These are phyloP conservation scores for Ancistrus triradiatus DNA, from an alignment of 2,113 vertebrate species.

Conservation along the genomic window DNA sequence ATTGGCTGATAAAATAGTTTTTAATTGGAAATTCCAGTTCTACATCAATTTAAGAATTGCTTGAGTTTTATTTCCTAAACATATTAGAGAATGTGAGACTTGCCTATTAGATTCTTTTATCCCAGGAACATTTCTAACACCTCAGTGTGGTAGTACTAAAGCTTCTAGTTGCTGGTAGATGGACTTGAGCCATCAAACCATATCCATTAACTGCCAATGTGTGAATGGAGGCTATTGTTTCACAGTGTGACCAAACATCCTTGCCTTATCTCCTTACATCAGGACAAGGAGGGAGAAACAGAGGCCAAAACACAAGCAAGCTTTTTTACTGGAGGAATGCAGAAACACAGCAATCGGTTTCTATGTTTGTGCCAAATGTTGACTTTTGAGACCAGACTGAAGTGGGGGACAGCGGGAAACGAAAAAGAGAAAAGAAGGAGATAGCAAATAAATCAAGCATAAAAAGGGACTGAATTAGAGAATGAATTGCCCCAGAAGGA, in stretches of 20 bases:
- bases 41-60: too few species aligned
- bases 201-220: not conserved
- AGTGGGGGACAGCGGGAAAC: constrained; percentile 5
- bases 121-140: too few species aligned
- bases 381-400: constrained; percentile 9
- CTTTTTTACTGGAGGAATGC: constrained; percentile 44
- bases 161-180: not conserved
- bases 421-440: constrained; percentile 16
- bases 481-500: too few species aligned
- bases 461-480: too few species aligned
- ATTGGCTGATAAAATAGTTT: too few species aligned
- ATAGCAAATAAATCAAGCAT: too few species aligned
- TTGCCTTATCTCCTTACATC: constrained; percentile 43
- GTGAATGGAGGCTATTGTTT: constrained; percentile 66
- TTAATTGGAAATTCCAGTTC: too few species aligned
- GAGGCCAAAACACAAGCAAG: constrained; percentile 47
- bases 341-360: too few species aligned
- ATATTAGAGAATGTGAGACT: too few species aligned
- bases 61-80: too few species aligned
- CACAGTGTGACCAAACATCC: not conserved
- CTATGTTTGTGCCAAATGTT: constrained; percentile 47
- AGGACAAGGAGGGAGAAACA: constrained; percentile 45
- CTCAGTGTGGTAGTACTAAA: too few species aligned
- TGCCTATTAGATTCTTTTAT: not conserved
- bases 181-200: not conserved